These are phyloP conservation scores for Euwallacea fornicatus DNA, from an alignment of 1,140 invertebrate species.

Conservation along the genomic window DNA sequence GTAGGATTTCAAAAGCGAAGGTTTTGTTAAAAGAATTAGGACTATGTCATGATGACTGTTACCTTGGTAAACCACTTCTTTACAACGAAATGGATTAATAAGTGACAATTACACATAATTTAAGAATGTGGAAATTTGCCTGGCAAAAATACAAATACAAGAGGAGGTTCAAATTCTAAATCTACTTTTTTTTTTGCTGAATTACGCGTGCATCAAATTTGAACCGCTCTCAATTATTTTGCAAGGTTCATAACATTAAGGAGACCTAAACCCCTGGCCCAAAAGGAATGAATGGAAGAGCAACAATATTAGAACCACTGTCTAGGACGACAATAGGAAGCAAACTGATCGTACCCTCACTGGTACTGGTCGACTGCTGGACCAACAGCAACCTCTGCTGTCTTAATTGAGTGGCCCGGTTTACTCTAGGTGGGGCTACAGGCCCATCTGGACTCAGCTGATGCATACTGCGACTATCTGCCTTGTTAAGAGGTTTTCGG, in stretches of 20 bases:
- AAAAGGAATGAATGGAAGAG: slow-evolving; percentile 19
- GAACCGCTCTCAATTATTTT: no score
- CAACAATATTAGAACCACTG: slow-evolving; percentile 30
- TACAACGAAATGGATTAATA: neutral
- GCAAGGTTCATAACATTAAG: no score
- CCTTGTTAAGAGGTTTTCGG: slow-evolving; percentile 47
- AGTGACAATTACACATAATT: no score
- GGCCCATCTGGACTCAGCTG: slow-evolving; percentile 59
- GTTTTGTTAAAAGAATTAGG: slow-evolving; percentile 6
- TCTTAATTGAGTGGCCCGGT: slow-evolving; percentile 50
- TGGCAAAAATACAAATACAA: no score
- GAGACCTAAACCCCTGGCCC: slow-evolving; percentile 28
- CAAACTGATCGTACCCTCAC: slow-evolving; percentile 45
- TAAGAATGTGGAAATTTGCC: no score
- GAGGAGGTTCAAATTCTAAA: no score
- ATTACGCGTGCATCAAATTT: no score
- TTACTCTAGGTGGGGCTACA: slow-evolving; percentile 48
- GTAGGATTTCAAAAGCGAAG: slow-evolving; percentile 12
- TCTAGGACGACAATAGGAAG: slow-evolving; percentile 32
- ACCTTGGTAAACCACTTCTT: slow-evolving; percentile 12
- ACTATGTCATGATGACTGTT: slow-evolving; percentile 7
- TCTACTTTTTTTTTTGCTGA: no score
- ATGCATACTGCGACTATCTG: slow-evolving; percentile 65
- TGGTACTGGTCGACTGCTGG: slow-evolving; percentile 42
- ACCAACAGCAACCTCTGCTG: slow-evolving; percentile 47